A percentile compares a stretch with the other conserved stretches of the same genome.
Evolutionary conservation across 2,113 vertebrate genomes (phyloP).

Genomic region (Notechis scutatus): DNA sequence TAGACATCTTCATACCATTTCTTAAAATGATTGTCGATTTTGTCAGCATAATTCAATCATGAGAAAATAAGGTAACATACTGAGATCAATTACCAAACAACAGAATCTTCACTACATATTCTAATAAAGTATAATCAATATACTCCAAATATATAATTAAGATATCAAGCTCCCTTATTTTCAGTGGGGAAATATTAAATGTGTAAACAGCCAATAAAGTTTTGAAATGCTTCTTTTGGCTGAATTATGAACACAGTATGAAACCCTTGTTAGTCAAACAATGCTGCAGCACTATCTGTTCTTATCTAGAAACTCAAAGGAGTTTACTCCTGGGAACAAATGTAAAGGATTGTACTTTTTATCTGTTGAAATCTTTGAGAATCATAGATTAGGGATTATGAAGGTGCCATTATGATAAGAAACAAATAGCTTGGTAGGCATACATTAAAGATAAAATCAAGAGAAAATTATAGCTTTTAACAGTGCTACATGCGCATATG

Average conservation of each 20-base stretch:
- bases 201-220: not conserved
- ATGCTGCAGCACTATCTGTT: not conserved
- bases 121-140: constrained; percentile 39
- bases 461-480: not conserved
- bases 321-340: not conserved
- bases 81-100: constrained; percentile 43
- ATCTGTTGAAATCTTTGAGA: not conserved
- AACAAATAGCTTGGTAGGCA: not conserved
- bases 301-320: not conserved
- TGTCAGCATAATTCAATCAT: constrained; percentile 51
- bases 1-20: constrained; percentile 3
- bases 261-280: not conserved
- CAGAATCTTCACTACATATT: constrained; percentile 43
- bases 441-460: not conserved
- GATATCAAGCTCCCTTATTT: not conserved
- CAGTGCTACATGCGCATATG: not conserved
- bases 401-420: not conserved
- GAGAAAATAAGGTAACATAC: constrained; percentile 48
- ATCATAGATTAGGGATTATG: not conserved
- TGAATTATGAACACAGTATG: not conserved
- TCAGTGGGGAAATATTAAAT: not conserved
- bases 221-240: not conserved
- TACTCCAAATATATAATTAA: not conserved
- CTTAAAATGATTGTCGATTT: constrained; percentile 37
- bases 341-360: not conserved